phyloP scores from a whole-genome alignment of 2,888 invertebrate species.

The Yponomeuta evonymella region DNA sequence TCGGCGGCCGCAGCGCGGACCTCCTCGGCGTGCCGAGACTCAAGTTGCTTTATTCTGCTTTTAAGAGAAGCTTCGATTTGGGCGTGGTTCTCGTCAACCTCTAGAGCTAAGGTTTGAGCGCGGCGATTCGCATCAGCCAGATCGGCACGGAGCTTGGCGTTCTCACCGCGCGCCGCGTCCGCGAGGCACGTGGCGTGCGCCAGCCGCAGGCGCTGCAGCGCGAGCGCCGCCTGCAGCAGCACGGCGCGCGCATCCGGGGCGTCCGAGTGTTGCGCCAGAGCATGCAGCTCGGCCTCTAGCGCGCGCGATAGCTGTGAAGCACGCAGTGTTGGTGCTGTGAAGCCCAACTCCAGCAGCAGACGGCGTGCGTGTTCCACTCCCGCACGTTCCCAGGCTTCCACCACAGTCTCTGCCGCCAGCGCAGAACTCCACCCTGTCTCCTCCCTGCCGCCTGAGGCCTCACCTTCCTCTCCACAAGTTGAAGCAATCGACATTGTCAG shows the following conservation, averaged over 20 bases:
- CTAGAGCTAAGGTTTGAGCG: conserved; percentile 88
- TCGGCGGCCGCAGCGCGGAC: conserved; percentile 82
- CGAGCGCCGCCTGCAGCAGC: conserved; percentile 79
- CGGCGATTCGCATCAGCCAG: conserved; percentile 89
- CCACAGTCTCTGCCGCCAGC: conserved; percentile 69
- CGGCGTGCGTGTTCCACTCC: conserved; percentile 80
- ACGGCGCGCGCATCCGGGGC: conserved; percentile 36
- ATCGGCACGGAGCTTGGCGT: conserved; percentile 87
- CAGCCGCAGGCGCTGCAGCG: conserved; percentile 80
- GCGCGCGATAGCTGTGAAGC: conserved; percentile 79
- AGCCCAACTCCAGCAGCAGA: conserved; percentile 81
- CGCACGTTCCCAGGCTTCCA: conserved; percentile 84
- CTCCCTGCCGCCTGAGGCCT: conserved; percentile 24
- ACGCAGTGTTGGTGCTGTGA: conserved; percentile 74
- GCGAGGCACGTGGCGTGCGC: conserved; percentile 84
- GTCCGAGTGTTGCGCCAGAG: conserved; percentile 26
- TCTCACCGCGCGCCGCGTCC: conserved; percentile 82
- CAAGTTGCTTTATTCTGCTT: conserved; percentile 81
- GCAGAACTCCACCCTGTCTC: conserved; percentile 24
- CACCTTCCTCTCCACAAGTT: conserved; percentile 5
- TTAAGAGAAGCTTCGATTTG: conserved; percentile 86
- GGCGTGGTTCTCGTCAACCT: conserved; percentile 93
- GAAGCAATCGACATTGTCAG: conserved; percentile 47
- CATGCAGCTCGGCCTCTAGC: conserved; percentile 79
- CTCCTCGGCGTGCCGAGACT: conserved; percentile 86